Evolutionary conservation across 2,797 vertebrate genomes (phyloP), one percentile per base, ranked within the genome.

Genomic region (Sebastes matsubarae): DNA sequence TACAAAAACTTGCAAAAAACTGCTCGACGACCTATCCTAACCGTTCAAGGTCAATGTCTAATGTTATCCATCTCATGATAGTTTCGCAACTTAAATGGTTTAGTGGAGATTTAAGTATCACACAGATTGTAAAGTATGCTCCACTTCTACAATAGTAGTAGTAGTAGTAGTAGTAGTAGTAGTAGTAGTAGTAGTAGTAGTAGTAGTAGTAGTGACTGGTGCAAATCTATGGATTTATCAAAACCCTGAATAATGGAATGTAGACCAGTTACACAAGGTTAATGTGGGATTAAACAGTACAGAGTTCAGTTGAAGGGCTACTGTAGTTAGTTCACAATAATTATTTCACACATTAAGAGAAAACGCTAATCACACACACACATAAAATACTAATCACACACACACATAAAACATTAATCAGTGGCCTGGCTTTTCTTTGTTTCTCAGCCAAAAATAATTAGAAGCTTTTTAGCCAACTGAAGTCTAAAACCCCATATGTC

Each of bases 231-330:
- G 72, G 82, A 83, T 85, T 85, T 29, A 38, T 76, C 82, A 81
- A 81, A 80, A 58, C 69, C 54, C 30, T 58, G 30, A 75, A 66
- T 79, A 83, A 72, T 68, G 84, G 88, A 83, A 89, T 89, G 83
- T 68, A 79, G 80, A 80, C 82, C 85, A 83, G 89, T 81, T 65
- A 82, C 60, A 27, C 0, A 2, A 80, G 66, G 75, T 71, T 88
- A 84, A 77, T 80, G 74, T 75, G 82, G 85, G 83, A 84, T 92
- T 87, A 80, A 46, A 71, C 54, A n/a, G 87, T 24, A 25, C 75
- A 80, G 72, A 75, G 83, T 75, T 72, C 83, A 80, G 63, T 77
- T 65, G 52, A 72, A 4, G 6, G 34, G 66, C 58, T 34, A 4
- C 60, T 61, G 73, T 57, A 34, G 27, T 60, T 38, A 12, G 13